phyloP scores from a whole-genome alignment of 2,113 vertebrate species.

The Eptesicus fuscus region DNA sequence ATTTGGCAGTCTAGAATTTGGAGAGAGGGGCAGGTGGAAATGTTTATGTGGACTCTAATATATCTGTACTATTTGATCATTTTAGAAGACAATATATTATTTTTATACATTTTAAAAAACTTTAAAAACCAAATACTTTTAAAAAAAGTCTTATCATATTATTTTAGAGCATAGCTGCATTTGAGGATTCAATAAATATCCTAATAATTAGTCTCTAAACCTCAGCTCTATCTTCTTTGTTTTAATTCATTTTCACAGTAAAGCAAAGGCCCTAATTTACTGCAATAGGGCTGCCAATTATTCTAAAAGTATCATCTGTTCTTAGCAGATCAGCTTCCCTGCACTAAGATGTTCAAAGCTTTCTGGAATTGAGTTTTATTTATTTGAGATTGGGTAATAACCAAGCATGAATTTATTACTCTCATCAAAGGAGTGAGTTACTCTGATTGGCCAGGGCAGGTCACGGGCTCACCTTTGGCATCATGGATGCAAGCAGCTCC shows the following conservation, averaged over 20 bases:
- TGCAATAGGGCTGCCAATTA: background rate
- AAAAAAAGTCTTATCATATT: background rate
- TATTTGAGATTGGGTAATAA: background rate
- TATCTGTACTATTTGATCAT: background rate
- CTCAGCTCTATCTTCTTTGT: background rate
- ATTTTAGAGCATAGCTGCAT: background rate
- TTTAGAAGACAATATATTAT: background rate
- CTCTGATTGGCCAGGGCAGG: background rate
- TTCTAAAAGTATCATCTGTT: background rate
- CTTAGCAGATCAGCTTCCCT: background rate
- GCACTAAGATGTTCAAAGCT: background rate
- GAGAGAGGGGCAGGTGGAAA: background rate
- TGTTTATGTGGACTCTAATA: background rate
- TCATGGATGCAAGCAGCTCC: background rate
- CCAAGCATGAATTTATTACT: background rate
- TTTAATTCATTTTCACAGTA: conserved; percentile 15
- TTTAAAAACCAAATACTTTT: background rate
- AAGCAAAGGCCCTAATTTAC: background rate
- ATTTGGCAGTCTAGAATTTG: background rate
- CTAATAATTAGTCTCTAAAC: background rate
- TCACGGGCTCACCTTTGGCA: background rate
- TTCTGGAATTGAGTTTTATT: background rate
- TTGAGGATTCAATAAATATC: background rate
- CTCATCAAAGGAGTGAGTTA: background rate
- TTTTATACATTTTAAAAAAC: background rate